Base-by-base conservation (phyloP, 2,113 vertebrate genomes). In the Steatornis caripensis region DNA sequence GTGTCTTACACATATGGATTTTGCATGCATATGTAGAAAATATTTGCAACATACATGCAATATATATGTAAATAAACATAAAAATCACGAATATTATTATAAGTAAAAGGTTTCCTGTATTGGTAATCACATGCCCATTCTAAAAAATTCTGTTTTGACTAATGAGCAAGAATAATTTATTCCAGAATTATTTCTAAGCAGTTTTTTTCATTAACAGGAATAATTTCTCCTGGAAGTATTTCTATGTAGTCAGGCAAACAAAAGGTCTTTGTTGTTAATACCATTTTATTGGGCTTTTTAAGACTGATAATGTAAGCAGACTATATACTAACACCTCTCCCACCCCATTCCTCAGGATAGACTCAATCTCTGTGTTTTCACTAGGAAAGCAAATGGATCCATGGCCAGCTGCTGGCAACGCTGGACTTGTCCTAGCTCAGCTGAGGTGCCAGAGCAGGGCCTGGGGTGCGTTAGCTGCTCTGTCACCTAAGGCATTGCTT, bases 391-490 rank as follows among this genome's bases (percentile, higher is more conserved):
- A n/a, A 11, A 37, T 0, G 15, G 49, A 45, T 30, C 55, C n/a
- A 46, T 1, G 0, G 30, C n/a, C 27, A 68, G 36, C 3, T 53
- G 21, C 60, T 21, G 16, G 29, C 36, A 70, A 49, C 0, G 5
- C 27, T 36, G 45, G 37, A 19, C 16, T 93, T 48, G 7, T 88
- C 37, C 30, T 30, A 48, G n/a, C 27, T 36, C 66, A 85, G 24
- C 49, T 13, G 34, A 64, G 48, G 26, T 43, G 24, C 11, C 39
- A 57, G 30, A n/a, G 17, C 16, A 68, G 26, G 22, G 26, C 17
- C 57, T 2, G 1, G 19, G 15, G 51, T 4, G 0, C 2, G 0
- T 53, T 16, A 57, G 12, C 58, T 84, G 11, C 32, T 87, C 55
- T 43, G 20, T 15, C 39, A 60, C 21, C 34, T 15, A 7, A 43